A percentile compares a stretch with the other conserved stretches of the same genome.
phyloP scores from a whole-genome alignment of 2,888 invertebrate genomes.

The Trimorus sp. region DNA sequence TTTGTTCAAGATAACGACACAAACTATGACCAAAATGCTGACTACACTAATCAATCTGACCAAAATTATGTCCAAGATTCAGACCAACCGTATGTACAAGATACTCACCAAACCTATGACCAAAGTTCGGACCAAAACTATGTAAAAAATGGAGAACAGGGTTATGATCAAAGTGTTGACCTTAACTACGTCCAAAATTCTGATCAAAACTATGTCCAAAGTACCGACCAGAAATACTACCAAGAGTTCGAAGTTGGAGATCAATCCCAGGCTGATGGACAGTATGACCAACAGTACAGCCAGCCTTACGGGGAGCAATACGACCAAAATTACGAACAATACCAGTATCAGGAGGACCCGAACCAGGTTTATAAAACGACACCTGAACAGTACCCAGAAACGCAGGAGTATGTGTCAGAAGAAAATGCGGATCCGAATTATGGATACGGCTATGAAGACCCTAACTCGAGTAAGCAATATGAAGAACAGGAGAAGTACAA shows the following conservation, averaged over 20 bases:
- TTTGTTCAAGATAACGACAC: too few species aligned
- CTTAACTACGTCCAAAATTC: constrained; percentile 39
- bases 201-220: constrained; percentile 37
- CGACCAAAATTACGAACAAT: constrained; percentile 50
- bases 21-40: not conserved
- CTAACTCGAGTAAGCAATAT: constrained; percentile 56
- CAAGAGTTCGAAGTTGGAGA: constrained; percentile 40
- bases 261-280: constrained; percentile 35
- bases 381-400: constrained; percentile 13
- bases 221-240: constrained; percentile 46
- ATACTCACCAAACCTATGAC: constrained; percentile 51
- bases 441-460: constrained; percentile 52
- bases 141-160: constrained; percentile 5
- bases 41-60: not conserved
- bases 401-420: constrained; percentile 36
- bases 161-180: constrained; percentile 44
- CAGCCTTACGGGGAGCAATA: constrained; percentile 11
- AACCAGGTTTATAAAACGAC: constrained; percentile 58
- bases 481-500: constrained; percentile 54
- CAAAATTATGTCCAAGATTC: constrained; percentile 12
- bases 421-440: constrained; percentile 53
- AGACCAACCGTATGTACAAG: constrained; percentile 43
- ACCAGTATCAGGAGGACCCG: constrained; percentile 66
- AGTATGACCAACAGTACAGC: constrained; percentile 32
- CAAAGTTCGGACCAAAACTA: constrained; percentile 25